A percentile compares a stretch with the other conserved stretches of the same genome.
phyloP scores from a whole-genome alignment of 2,797 vertebrate species.

The Dendrocincla tyrannina region DNA sequence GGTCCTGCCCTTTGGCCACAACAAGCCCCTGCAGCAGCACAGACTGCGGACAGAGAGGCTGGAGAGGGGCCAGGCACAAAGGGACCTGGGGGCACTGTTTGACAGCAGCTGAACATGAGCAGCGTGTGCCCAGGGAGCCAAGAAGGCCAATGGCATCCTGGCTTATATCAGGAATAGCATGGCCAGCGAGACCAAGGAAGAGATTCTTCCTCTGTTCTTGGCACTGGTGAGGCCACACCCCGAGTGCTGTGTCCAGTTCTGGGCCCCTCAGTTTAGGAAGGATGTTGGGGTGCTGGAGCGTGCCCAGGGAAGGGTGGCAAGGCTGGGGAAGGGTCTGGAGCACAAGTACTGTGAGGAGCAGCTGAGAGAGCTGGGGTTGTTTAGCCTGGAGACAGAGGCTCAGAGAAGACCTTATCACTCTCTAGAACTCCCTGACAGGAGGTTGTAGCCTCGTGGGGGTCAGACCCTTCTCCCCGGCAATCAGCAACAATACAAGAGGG shows the following conservation, averaged over 20 bases:
- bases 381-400: not conserved
- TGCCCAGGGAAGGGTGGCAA: not conserved
- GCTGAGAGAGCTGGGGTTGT: not conserved
- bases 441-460: not conserved
- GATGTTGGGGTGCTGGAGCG: no score
- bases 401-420: not conserved
- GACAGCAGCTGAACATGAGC: not conserved
- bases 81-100: not conserved
- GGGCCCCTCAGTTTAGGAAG: no score
- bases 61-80: not conserved
- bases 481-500: not conserved
- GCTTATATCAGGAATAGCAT: not conserved
- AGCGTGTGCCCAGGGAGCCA: not conserved
- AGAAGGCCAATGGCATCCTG: not conserved
- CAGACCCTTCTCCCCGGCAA: not conserved
- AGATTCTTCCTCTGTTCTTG: no score
- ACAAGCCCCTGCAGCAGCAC: not conserved
- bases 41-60: not conserved
- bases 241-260: no score
- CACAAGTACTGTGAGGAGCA: not conserved
- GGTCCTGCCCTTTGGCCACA: not conserved
- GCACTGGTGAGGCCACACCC: no score
- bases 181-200: not conserved
- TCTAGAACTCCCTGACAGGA: not conserved
- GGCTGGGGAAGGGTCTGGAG: not conserved